Evolutionary conservation across 2,888 invertebrate species (phyloP).

Genomic region (Thecocarcelia acutangulata): DNA sequence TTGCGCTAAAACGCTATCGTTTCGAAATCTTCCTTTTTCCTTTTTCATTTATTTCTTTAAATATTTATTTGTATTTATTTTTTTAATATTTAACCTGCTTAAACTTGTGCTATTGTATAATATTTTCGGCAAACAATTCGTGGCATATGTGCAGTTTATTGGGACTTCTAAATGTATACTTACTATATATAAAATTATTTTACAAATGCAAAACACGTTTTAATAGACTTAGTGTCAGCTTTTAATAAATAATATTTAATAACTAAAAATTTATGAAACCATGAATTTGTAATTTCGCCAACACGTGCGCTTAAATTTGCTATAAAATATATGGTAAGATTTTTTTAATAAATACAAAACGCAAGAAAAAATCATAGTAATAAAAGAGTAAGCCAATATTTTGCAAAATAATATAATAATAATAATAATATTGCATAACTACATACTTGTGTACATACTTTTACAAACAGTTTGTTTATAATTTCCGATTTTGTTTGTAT

Average conservation of each 20-base stretch:
- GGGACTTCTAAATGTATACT: background rate
- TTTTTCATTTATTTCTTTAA: too few relatives aligned
- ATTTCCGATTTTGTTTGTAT: conserved; percentile 6
- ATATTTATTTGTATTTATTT: too few relatives aligned
- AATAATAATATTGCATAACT: conserved; percentile 34
- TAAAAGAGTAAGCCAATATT: too few relatives aligned
- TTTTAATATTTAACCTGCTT: too few relatives aligned
- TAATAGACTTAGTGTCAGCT: conserved; percentile 24
- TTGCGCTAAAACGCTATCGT: too few relatives aligned
- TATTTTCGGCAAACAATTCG: background rate
- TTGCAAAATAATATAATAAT: conserved; percentile 23
- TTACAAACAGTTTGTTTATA: conserved; percentile 16
- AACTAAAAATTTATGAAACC: conserved; percentile 3
- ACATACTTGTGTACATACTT: too few relatives aligned
- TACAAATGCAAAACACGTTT: conserved; percentile 27
- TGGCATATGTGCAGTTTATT: background rate
- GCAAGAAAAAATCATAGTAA: background rate
- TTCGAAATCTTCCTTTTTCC: too few relatives aligned
- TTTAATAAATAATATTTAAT: conserved; percentile 39
- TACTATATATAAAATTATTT: background rate
- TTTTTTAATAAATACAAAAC: conserved; percentile 37
- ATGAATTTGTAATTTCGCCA: conserved; percentile 14
- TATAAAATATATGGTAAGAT: conserved; percentile 9
- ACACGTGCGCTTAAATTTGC: background rate
- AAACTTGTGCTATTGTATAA: too few relatives aligned